Evolutionary conservation across 1,140 invertebrate species (phyloP), one percentile per base, ranked within the genome.

Genomic region (Onthophagus taurus): DNA sequence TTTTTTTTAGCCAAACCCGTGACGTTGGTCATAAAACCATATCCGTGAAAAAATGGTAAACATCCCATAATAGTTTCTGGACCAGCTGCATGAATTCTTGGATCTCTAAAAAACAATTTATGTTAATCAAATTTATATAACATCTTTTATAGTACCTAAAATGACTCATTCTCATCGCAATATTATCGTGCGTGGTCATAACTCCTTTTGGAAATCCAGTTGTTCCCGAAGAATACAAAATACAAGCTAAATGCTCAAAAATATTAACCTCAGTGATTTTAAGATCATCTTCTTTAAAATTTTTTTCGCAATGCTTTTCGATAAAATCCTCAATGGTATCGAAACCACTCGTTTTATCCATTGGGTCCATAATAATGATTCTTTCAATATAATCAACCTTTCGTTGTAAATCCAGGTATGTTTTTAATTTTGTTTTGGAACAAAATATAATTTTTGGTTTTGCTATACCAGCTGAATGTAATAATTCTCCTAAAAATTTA

Each of bases 181-280:
- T 51, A 55, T 74, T 77, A 16, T 50, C 57, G 54, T 85, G 80
- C 1, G 80, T 81, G 23, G 85, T 59, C 70, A 83, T 77, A 0
- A 85, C 83, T 13, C 83, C 84, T 64, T 89, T 89, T 0, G 85
- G 83, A 20, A 78, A 57, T 41, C 85, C 83, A 18, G 82, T 86
- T 5, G 83, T 85, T 13, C 83, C 83, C 1, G 71, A 72, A 4
- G 69, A 72, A 52, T 68, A 72, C 4, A 71, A 45, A 9, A 74
- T 60, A 4, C 66, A 47, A 0, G 64, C 58, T 0, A 53, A 43
- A 44, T 65, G 49, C 33, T 51, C 31, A 8, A 31, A 41, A 0
- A 38, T 2, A 38, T 52, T 33, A 5, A 50, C 48, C 13, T 48
- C 23, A 12, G 19, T 38, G 7, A 48, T 44, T 16, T 29, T 29